Conservation (phyloP, 2,797 vertebrate species). For the Anguilla anguilla region DNA sequence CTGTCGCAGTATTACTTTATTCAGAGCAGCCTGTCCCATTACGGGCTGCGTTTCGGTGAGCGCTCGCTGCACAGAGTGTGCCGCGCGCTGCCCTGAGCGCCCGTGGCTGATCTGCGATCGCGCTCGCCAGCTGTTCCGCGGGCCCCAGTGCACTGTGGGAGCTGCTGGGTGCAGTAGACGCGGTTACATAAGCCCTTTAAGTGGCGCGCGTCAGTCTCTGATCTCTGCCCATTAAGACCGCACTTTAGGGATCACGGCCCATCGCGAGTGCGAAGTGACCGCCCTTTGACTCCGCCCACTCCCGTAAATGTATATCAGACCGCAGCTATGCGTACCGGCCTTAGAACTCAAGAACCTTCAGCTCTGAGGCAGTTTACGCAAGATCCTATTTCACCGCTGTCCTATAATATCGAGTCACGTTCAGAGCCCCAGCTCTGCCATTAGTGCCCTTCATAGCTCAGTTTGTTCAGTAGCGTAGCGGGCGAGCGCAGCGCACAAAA, state of each 20-base stretch:
- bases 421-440: not conserved
- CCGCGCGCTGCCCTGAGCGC: not conserved
- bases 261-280: not conserved
- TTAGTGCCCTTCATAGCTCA: not conserved
- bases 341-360: not conserved
- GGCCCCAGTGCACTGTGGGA: slow-evolving; percentile 11
- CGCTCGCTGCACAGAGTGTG: not conserved
- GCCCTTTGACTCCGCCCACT: not conserved
- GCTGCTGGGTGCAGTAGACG: not conserved
- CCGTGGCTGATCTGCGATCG: not conserved
- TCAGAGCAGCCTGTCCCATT: not conserved
- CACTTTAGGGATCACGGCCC: not conserved
- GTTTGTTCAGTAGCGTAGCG: not conserved
- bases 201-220: not conserved
- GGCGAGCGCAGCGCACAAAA: not conserved
- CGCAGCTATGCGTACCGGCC: not conserved
- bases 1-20: not conserved
- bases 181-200: not conserved
- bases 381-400: not conserved
- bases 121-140: not conserved
- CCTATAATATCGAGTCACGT: not conserved
- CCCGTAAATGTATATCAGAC: not conserved
- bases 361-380: not conserved
- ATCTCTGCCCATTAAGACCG: not conserved
- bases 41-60: not conserved